Conservation (phyloP, 2,113 vertebrate species). For the Leptocoma aspasia region DNA sequence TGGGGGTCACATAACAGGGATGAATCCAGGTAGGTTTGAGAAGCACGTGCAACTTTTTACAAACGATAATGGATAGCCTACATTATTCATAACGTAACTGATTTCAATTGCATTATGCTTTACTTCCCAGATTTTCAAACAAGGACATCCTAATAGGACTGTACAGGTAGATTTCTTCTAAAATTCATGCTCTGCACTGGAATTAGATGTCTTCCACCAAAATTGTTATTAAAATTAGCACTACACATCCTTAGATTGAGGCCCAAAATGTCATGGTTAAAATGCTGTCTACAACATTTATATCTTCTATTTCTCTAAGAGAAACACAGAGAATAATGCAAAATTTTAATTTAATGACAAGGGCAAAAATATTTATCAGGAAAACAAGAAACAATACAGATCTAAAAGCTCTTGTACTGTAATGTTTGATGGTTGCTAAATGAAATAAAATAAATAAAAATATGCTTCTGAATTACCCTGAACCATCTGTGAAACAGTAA, state of each 20-base stretch:
- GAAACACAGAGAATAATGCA: neutral
- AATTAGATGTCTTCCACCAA: constrained; percentile 11
- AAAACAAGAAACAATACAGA: neutral
- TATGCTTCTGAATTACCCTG: neutral
- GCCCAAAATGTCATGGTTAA: neutral
- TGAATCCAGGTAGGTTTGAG: neutral
- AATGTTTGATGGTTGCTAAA: neutral
- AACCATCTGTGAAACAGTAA: neutral
- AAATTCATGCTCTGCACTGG: neutral
- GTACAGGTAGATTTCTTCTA: neutral
- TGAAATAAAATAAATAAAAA: neutral
- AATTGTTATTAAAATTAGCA: constrained; percentile 21
- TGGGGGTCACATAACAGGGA: neutral
- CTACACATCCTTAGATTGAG: neutral
- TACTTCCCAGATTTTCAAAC: constrained; percentile 51
- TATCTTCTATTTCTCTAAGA: neutral
- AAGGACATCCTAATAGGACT: constrained; percentile 41
- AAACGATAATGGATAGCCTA: constrained; percentile 45
- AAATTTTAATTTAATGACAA: neutral
- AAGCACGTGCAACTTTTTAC: constrained; percentile 37
- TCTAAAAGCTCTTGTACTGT: neutral
- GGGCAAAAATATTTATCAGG: neutral
- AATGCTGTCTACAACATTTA: neutral
- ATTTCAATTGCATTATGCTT: constrained; percentile 52
- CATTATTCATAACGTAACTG: constrained; percentile 57